Conservation (phyloP, 2,113 vertebrate species). For the Coturnix japonica region DNA sequence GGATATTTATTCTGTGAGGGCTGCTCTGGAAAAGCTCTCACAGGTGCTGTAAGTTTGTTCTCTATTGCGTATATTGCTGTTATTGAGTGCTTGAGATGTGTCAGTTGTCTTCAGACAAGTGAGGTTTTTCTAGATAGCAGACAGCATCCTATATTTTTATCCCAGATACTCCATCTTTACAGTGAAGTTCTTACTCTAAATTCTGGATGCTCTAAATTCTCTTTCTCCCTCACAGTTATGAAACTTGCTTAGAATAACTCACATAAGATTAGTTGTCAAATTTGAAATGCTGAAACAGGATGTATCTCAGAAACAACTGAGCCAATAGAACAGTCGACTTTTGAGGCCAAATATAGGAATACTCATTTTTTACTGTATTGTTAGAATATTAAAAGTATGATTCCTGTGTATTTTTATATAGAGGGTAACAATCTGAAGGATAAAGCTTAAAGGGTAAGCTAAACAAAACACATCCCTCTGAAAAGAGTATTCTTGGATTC, state of each 20-base stretch:
- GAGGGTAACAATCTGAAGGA: neutral
- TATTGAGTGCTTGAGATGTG: neutral
- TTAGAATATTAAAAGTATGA: neutral
- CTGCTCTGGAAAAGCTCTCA: neutral
- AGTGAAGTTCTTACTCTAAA: neutral
- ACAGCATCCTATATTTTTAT: neutral
- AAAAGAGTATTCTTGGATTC: neutral
- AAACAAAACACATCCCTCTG: neutral
- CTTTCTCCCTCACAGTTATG: neutral
- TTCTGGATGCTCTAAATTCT: neutral
- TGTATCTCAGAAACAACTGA: neutral
- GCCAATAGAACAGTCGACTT: neutral
- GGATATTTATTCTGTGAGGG: slow-evolving; percentile 14
- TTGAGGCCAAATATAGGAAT: neutral
- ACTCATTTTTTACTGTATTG: neutral
- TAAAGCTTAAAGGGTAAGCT: neutral
- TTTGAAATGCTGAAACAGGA: neutral
- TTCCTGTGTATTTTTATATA: neutral
- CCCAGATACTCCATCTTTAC: neutral
- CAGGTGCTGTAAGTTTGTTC: neutral
- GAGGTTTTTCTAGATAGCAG: neutral
- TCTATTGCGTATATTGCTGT: neutral
- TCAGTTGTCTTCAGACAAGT: neutral
- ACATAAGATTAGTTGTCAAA: slow-evolving; percentile 19
- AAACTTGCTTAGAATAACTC: neutral